Evolutionary conservation across 2,797 vertebrate species (phyloP).

Genomic region (Pteronotus mesoamericanus): DNA sequence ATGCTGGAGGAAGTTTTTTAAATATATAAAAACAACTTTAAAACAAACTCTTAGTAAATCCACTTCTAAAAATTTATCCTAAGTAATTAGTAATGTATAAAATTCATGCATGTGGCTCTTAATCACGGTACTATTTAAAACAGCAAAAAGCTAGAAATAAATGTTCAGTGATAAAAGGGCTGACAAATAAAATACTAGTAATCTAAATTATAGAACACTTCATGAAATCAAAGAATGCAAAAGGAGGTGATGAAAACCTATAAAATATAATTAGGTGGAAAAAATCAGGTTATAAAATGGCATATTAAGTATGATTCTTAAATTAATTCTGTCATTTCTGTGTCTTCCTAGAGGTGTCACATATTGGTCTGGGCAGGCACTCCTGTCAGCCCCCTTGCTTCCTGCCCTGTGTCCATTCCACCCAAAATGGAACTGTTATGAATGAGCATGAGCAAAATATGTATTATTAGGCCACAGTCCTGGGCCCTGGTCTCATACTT

Average conservation of each 20-base stretch:
- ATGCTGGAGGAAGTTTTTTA: neutral
- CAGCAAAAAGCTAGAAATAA: neutral
- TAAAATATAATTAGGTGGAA: neutral
- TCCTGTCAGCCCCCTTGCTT: neutral
- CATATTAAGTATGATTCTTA: neutral
- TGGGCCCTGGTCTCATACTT: neutral
- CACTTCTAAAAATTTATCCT: neutral
- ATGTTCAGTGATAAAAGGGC: neutral
- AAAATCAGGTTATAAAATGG: neutral
- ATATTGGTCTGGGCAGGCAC: neutral
- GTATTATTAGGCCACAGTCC: neutral
- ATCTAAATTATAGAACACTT: neutral
- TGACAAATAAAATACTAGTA: neutral
- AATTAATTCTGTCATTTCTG: neutral
- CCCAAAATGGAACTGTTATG: neutral
- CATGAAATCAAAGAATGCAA: neutral
- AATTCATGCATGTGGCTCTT: neutral
- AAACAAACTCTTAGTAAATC: neutral
- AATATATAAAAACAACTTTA: neutral
- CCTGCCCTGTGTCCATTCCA: neutral
- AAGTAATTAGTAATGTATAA: neutral
- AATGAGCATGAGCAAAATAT: neutral
- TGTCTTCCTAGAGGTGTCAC: neutral
- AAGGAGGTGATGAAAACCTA: neutral
- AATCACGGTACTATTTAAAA: constrained; percentile 30